Base-by-base conservation (phyloP, 2,888 invertebrate genomes). In the Andrena bicolor region DNA sequence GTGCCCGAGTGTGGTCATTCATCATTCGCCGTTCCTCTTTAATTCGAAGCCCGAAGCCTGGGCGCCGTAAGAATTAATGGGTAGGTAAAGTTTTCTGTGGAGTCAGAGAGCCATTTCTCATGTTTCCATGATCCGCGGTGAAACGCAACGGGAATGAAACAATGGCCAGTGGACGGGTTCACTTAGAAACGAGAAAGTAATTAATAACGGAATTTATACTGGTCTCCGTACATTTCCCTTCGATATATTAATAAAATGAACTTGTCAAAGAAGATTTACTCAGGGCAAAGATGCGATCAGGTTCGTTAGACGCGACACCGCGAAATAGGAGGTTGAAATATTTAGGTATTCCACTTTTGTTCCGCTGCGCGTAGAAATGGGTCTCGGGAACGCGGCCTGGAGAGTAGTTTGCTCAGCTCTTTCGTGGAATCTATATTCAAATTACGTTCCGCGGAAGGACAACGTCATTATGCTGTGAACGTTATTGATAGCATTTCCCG, bases 341-440 rank as follows among this genome's bases (percentile, higher is more conserved):
- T 41, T 63, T 20, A 23, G 23, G 23, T 23, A 35, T 63, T 63
- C 8, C 23, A 35, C 20, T 35, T 10, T 35, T 20, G 63, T 35
- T 35, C 20, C 41, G 13, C 23, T 4, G 2, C 20, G 5, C 63
- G 23, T 8, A 13, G 20, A 35, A 20, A 10, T 4, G 3, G 13
- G 13, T 63, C 20, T n/a, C 13, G 5, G 5, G 30, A 60, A 30
- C 8, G 13, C 26, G 26, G 48, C 16, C 35, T 1, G 8, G 26
- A 7, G 13, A 10, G 8, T 13, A 48, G 70, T 20, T 49, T 60
- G 32, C 32, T 26, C 49, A 8, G 60, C 2, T 64, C 28, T 1
- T n/a, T 20, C 3, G 61, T 5, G 35, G n/a, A 75, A 75, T 75
- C 71, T 61, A 71, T 75, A 75, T 75, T 75, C 49, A 71, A 75